These are phyloP conservation scores for Stegophylla sp. DNA, from an alignment of 2,888 invertebrate species.

Conservation along the genomic window DNA sequence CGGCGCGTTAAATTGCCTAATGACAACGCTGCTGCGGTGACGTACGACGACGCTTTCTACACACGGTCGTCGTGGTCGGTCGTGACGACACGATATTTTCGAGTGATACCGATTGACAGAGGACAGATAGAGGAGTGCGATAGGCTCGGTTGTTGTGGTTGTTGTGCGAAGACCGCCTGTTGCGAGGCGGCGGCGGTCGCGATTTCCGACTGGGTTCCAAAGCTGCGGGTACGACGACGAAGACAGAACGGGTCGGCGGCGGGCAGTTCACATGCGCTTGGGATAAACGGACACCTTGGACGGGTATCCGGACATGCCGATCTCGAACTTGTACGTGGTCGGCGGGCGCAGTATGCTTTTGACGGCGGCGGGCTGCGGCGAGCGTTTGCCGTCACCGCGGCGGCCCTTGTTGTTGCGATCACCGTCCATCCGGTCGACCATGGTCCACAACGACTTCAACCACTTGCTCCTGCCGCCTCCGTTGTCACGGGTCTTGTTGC, in stretches of 20 bases:
- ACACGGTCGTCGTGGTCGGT: too few relatives aligned
- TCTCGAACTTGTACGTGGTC: constrained; percentile 80
- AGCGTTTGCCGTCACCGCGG: neutral
- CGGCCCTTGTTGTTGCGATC: neutral
- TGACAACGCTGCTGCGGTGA: too few relatives aligned
- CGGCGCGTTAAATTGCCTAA: too few relatives aligned
- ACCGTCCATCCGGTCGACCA: constrained; percentile 15
- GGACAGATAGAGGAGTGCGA: too few relatives aligned
- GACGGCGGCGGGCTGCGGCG: constrained; percentile 4
- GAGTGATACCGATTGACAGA: neutral
- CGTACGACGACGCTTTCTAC: too few relatives aligned
- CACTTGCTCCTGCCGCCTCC: constrained; percentile 29
- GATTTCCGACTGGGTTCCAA: constrained; percentile 33
- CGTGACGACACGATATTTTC: constrained; percentile 30
- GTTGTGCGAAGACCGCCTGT: neutral
- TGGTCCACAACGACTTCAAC: constrained; percentile 25
- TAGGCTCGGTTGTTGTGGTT: neutral
- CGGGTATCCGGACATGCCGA: constrained; percentile 80
- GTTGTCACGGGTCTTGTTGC: too few relatives aligned
- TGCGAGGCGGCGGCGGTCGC: neutral
- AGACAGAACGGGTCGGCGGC: constrained; percentile 63
- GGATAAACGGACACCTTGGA: constrained; percentile 73
- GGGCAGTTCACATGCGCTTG: constrained; percentile 53
- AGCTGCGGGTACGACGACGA: constrained; percentile 64
- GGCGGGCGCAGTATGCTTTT: constrained; percentile 75